Base-by-base conservation (phyloP, 2,797 vertebrate species). In the Melanitta fusca region DNA sequence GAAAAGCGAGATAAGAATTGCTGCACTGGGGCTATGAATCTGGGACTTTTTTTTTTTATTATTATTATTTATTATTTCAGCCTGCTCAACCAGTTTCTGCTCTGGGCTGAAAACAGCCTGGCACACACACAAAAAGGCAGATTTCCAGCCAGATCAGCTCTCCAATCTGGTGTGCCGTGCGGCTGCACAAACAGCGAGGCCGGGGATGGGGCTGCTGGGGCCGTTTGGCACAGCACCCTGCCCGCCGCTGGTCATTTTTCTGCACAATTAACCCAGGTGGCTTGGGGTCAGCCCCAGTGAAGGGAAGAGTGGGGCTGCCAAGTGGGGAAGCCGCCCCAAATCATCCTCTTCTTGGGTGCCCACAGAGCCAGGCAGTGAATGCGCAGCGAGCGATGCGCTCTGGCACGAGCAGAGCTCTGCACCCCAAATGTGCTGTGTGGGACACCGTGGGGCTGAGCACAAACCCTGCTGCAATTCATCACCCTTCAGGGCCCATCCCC, bases 11-110 rank as follows among this genome's bases (percentile, higher is more conserved):
- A 97, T 97, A 97, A 96, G 94, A 95, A 94, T 94, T 96, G 61
- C 74, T 96, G 93, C 86, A 87, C 91, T 95, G 95, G 88, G 92
- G 96, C 96, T 97, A 97, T 96, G 94, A 94, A 96, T 97, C 95
- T 77, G 38, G 86, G 81, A 71, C 81, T 64, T 39, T 28, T 17
- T 17, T 15, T 13, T 11, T 24, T 47, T 49, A 12, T 49, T 49
- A 24, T 49, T 51, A 14, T 51, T 51, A 27, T 51, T 27, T 51
- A 51, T 49, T 16, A 86, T 96, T 96, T 95, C 93, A 96, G 88
- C 95, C 84, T 96, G 96, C 84, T 97, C 86, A 49, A 96, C 95
- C 95, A 96, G 96, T 97, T 96, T 96, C 85, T 87, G 68, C 71
- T 91, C 68, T 92, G 93, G 96, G 93, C 94, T 95, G 92, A 89